phyloP scores from a whole-genome alignment of 1,140 invertebrate genomes.

The Rhagoletis zephyria region DNA sequence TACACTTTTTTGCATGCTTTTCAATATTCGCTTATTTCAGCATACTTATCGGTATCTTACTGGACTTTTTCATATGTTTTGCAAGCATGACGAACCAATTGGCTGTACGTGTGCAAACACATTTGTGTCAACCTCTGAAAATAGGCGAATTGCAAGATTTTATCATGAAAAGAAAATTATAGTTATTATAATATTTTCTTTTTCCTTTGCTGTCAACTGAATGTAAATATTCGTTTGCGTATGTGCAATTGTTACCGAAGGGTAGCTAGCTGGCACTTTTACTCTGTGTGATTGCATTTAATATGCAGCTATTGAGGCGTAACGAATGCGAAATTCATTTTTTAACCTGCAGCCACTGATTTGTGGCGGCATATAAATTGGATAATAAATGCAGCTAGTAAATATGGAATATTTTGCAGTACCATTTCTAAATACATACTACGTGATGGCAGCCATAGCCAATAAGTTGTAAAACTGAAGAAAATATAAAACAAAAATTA shows the following conservation, averaged over 20 bases:
- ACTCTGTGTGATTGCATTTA: slow-evolving; percentile 47
- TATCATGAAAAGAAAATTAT: slow-evolving; percentile 52
- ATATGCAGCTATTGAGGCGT: slow-evolving; percentile 37
- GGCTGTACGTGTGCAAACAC: not conserved
- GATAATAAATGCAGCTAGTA: slow-evolving; percentile 31
- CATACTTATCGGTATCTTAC: not conserved
- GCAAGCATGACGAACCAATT: not conserved
- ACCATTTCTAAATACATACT: not conserved
- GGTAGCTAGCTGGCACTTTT: not conserved
- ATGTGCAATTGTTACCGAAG: slow-evolving; percentile 46
- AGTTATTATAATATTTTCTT: slow-evolving; percentile 44
- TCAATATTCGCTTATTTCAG: slow-evolving; percentile 32
- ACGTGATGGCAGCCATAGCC: too few relatives aligned
- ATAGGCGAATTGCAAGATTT: slow-evolving; percentile 43
- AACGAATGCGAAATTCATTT: not conserved
- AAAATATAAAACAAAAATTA: too few relatives aligned
- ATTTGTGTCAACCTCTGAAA: not conserved
- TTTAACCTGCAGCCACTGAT: slow-evolving; percentile 25
- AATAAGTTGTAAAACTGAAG: too few relatives aligned
- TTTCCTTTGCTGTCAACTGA: not conserved
- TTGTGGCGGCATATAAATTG: slow-evolving; percentile 42
- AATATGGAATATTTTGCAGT: not conserved
- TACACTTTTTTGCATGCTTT: not conserved
- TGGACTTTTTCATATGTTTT: not conserved
- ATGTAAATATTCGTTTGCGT: slow-evolving; percentile 52